Conservation (phyloP, 2,797 vertebrate genomes). For the Typhlichthys subterraneus region DNA sequence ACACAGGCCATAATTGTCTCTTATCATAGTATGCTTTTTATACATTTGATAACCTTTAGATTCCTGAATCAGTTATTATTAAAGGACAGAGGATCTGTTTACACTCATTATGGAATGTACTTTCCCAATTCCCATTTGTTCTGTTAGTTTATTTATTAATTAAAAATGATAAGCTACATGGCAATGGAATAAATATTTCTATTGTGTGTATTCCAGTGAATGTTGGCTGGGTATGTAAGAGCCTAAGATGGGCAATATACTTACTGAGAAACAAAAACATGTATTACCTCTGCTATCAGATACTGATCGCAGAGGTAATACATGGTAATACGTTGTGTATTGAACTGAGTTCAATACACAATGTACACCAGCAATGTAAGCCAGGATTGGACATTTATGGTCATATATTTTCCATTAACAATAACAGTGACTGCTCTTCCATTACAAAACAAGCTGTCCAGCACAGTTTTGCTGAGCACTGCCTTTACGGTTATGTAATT, state of each 20-base stretch:
- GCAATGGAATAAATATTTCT: slow-evolving; percentile 40
- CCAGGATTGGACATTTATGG: slow-evolving; percentile 17
- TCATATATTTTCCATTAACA: slow-evolving; percentile 1
- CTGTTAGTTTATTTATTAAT: too few relatives aligned
- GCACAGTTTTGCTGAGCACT: too few relatives aligned
- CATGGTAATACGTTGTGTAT: neutral
- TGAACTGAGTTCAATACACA: slow-evolving; percentile 45
- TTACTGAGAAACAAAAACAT: slow-evolving; percentile 59
- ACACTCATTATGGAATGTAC: neutral
- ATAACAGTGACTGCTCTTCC: neutral
- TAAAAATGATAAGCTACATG: too few relatives aligned
- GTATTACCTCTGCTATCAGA: slow-evolving; percentile 67
- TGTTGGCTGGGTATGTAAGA: slow-evolving; percentile 39
- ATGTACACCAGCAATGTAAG: slow-evolving; percentile 22
- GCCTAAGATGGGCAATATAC: slow-evolving; percentile 60
- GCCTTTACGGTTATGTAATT: too few relatives aligned
- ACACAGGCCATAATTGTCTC: too few relatives aligned
- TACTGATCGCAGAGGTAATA: slow-evolving; percentile 45
- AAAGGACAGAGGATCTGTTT: neutral
- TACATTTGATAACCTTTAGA: neutral
- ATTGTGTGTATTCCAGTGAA: slow-evolving; percentile 19
- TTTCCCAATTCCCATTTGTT: too few relatives aligned
- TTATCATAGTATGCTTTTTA: neutral
- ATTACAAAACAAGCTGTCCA: too few relatives aligned
- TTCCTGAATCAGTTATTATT: neutral